These are phyloP conservation scores for Drosophila paulistorum DNA, from an alignment of 1,140 invertebrate species.

Conservation along the genomic window DNA sequence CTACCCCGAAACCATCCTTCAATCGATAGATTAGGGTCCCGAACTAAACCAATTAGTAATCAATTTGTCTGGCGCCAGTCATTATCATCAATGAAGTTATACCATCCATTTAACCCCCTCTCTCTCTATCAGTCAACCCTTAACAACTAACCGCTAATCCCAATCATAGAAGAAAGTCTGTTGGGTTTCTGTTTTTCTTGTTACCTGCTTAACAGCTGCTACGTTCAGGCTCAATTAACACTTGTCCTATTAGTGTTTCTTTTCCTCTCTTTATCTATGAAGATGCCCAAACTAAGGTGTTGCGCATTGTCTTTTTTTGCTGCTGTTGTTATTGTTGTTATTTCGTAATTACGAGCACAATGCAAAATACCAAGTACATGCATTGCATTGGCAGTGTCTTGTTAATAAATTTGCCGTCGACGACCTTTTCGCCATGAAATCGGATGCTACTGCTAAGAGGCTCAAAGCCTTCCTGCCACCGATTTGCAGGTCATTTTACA, in stretches of 20 bases:
- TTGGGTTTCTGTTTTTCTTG: not conserved
- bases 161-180: slow-evolving; percentile 3
- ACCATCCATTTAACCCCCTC: slow-evolving; percentile 17
- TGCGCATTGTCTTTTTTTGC: not conserved
- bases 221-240: slow-evolving; percentile 34
- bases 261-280: slow-evolving; percentile 40
- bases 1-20: not conserved
- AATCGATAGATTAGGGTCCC: not conserved
- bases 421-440: slow-evolving; percentile 58
- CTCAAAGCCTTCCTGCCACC: slow-evolving; percentile 47
- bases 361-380: slow-evolving; percentile 65
- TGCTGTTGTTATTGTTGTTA: slow-evolving; percentile 41
- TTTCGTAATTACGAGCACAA: slow-evolving; percentile 71
- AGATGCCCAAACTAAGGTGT: not conserved
- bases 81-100: slow-evolving; percentile 68
- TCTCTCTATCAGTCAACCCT: slow-evolving; percentile 12
- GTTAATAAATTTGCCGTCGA: slow-evolving; percentile 59
- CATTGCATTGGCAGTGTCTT: slow-evolving; percentile 53
- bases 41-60: slow-evolving; percentile 66
- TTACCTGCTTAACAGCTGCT: slow-evolving; percentile 49
- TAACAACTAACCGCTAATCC: slow-evolving; percentile 10
- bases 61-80: slow-evolving; percentile 76
- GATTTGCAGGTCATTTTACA: slow-evolving; percentile 74
- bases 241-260: slow-evolving; percentile 1
- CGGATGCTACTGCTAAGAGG: slow-evolving; percentile 51